phyloP scores from a whole-genome alignment of 2,888 invertebrate genomes.

The Zaprionus lineosus region DNA sequence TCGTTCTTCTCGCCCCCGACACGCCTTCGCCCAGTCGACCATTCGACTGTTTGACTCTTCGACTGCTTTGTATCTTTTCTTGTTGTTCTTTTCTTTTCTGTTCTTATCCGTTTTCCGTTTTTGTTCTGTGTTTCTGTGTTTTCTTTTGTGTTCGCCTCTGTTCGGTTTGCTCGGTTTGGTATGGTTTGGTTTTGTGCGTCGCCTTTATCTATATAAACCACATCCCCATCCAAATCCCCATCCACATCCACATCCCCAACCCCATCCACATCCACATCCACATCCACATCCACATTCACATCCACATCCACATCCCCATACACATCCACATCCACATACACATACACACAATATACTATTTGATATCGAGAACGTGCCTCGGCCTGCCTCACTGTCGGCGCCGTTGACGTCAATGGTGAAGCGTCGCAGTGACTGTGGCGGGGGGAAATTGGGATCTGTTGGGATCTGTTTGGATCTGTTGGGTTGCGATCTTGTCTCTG shows the following conservation, averaged over 20 bases:
- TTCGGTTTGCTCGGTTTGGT: no score
- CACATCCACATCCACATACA: neutral
- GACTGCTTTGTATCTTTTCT: conserved; percentile 51
- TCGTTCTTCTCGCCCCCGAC: conserved; percentile 13
- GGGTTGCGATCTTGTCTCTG: conserved; percentile 1
- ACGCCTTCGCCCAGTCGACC: conserved; percentile 32
- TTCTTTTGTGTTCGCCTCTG: no score
- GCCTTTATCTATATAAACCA: conserved; percentile 45
- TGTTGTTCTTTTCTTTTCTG: conserved; percentile 14
- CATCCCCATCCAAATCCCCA: no score
- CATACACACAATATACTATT: conserved; percentile 50
- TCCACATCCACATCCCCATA: conserved; percentile 2
- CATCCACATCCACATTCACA: no score
- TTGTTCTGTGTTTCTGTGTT: no score
- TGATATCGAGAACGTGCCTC: conserved; percentile 76
- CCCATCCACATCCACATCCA: no score
- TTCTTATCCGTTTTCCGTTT: no score
- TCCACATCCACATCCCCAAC: no score
- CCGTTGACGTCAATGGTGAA: conserved; percentile 67
- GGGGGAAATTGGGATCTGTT: conserved; percentile 22
- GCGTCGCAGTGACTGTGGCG: conserved; percentile 17
- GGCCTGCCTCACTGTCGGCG: conserved; percentile 69
- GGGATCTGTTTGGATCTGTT: conserved; percentile 1
- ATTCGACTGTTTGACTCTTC: conserved; percentile 34
- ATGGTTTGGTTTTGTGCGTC: no score